Percentiles rank a stretch among this genome's conserved stretches.
These are phyloP conservation scores for Calcarius lapponicus DNA, from an alignment of 2,797 vertebrate genomes.

Conservation along the genomic window DNA sequence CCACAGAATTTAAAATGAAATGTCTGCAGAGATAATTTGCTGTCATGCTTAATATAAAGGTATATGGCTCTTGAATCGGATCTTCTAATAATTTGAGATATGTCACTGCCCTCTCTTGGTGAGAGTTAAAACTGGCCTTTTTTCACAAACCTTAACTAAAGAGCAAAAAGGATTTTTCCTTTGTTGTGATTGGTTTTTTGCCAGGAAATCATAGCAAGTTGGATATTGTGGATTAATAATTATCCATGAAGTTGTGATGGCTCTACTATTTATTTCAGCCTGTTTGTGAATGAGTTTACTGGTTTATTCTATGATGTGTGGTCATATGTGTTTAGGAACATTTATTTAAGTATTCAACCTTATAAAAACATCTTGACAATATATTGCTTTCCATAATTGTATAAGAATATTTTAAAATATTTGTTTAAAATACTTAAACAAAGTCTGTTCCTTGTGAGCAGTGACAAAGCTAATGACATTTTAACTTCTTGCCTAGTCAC, in stretches of 20 bases:
- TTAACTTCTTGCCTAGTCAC: neutral
- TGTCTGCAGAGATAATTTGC: conserved; percentile 25
- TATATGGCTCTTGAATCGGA: neutral
- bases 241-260: neutral
- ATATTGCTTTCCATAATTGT: neutral
- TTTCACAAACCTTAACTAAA: neutral
- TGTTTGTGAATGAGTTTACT: neutral
- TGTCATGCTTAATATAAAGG: neutral
- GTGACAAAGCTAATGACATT: neutral
- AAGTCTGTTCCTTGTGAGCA: neutral
- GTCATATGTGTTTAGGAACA: rapidly evolving
- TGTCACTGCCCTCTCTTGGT: conserved; percentile 67
- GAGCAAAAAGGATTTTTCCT: neutral
- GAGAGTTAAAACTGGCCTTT: neutral
- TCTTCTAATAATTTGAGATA: conserved; percentile 29
- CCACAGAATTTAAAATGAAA: conserved; percentile 31
- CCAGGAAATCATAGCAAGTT: neutral
- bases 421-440: neutral
- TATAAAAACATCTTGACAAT: neutral
- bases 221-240: neutral
- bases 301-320: neutral
- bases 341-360: neutral
- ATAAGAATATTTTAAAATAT: neutral
- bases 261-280: neutral
- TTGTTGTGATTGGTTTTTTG: neutral